Evolutionary conservation across 2,113 vertebrate species (phyloP).

Genomic region (Miniopterus natalensis): DNA sequence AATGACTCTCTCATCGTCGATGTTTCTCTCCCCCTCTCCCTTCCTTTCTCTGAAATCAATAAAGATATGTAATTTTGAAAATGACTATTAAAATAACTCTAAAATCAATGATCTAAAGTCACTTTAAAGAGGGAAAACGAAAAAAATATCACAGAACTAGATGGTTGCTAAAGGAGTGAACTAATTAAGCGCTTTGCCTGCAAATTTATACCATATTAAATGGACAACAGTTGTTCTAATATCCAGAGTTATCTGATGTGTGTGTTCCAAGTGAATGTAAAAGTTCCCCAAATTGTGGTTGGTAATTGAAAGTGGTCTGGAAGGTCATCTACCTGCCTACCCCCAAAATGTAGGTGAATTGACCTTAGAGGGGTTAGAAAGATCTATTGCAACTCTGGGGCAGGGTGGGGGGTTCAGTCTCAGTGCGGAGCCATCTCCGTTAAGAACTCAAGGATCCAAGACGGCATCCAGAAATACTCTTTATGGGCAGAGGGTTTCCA

Average conservation of each 20-base stretch:
- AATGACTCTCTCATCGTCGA: no score
- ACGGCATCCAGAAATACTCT: background rate
- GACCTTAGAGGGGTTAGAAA: background rate
- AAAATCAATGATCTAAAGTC: background rate
- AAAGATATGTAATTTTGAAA: background rate
- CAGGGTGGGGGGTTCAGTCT: background rate
- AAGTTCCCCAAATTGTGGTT: background rate
- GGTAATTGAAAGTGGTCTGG: background rate
- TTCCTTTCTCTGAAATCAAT: no score
- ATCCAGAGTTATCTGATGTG: background rate
- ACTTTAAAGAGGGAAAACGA: constrained; percentile 19
- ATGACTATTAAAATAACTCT: background rate
- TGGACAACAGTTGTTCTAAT: background rate
- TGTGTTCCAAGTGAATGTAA: background rate
- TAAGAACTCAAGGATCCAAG: background rate
- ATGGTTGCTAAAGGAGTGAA: background rate
- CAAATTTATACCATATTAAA: background rate
- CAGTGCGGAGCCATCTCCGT: background rate
- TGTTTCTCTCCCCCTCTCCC: no score
- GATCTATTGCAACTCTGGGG: background rate
- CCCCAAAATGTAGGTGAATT: background rate
- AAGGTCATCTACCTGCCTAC: background rate
- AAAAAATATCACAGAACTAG: background rate
- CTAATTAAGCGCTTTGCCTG: background rate
- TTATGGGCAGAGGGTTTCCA: background rate